phyloP scores from a whole-genome alignment of 2,797 vertebrate species.

The Amphiprion clarkii region DNA sequence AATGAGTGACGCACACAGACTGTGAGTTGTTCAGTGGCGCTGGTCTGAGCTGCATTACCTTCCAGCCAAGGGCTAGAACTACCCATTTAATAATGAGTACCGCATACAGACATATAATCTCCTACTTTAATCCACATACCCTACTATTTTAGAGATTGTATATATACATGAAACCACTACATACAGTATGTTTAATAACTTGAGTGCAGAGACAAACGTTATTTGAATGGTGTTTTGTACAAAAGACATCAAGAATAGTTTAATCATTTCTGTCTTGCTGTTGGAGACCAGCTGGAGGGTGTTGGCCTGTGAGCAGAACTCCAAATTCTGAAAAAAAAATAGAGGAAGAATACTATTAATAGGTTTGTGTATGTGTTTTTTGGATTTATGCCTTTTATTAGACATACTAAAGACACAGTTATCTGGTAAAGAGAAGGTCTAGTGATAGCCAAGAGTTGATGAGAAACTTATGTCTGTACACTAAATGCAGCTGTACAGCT shows the following conservation, averaged over 20 bases:
- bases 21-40: not conserved
- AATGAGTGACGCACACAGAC: constrained; percentile 37
- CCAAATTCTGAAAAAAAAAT: not conserved
- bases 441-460: too few species aligned
- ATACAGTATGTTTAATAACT: not conserved
- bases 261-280: not conserved
- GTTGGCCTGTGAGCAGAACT: not conserved
- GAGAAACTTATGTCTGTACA: too few species aligned
- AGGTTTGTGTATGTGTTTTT: not conserved
- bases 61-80: not conserved
- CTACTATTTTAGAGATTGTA: constrained; percentile 4
- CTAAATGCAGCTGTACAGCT: not conserved
- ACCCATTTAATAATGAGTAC: constrained; percentile 5
- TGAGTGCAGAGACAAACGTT: too few species aligned
- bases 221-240: not conserved
- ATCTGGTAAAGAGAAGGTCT: too few species aligned
- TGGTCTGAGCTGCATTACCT: constrained; percentile 7
- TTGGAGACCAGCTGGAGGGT: not conserved
- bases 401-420: too few species aligned
- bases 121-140: not conserved
- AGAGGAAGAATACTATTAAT: not conserved
- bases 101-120: not conserved
- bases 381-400: not conserved
- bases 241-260: not conserved
- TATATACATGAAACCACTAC: not conserved